Evolutionary conservation across 2,888 invertebrate genomes (phyloP), one percentile per base, ranked within the genome.

Genomic region (Acronicta leporina): DNA sequence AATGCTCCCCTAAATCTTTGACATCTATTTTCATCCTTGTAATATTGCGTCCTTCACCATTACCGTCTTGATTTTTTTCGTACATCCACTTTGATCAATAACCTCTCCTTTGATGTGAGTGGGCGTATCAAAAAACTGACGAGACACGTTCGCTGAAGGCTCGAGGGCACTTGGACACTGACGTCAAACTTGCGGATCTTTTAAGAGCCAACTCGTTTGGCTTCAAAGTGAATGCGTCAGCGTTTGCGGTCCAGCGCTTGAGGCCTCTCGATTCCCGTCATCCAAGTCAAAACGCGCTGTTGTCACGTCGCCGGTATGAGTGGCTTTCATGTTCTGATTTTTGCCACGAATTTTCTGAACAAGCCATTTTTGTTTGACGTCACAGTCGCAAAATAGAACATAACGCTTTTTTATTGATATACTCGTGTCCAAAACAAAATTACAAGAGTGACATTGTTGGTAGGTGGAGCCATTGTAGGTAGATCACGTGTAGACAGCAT

Each of bases 201-300:
- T 77, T 81, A 80, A 84, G 81, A 77, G 79, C 73, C 81, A 77
- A 80, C 83, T 83, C 84, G 83, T 85, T 87, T 84, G 89, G 85
- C 87, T 81, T 81, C 83, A 83, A 84, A 87, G 86, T 80, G 81
- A 82, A 81, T 80, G 84, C 75, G 91, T 92, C 92, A 92, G 92
- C 91, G 82, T 80, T 89, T 82, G 81, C 82, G 81, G 81, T 74
- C 75, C 75, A 75, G 72, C 67, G 78, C 75, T 79, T 68, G 80
- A 81, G 73, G 81, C 81, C 85, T 75, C 89, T 89, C 83, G 85
- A 85, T 83, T 80, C 77, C 63, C 82, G 82, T 75, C 81, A 81
- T 81, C 75, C 83, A 75, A 76, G 77, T 75, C 70, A 78, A 81
- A 81, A 79, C 79, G 84, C 78, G 75, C 81, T 80, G 76, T 72